Evolutionary conservation across 1,140 invertebrate species (phyloP), one percentile per base, ranked within the genome.

Genomic region (Drosophila pseudoobscura): DNA sequence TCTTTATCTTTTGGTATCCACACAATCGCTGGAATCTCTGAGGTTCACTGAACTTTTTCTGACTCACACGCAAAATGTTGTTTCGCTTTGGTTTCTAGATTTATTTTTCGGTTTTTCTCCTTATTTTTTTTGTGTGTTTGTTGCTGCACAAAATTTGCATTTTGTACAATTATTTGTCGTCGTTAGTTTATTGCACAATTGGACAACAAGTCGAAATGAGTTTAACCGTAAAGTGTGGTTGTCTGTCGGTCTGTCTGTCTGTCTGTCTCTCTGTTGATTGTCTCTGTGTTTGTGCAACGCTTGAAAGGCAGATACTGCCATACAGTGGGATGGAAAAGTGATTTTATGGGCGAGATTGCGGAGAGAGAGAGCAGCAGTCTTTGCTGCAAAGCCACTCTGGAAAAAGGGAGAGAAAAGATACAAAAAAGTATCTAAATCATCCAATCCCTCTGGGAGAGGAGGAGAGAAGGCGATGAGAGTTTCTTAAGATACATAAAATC

Each of bases 121-220:
- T 20, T 29, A 49, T 31, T 31, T 9, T 35, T 20, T 41, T 15
- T 17, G 17, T 75, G 39, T 49, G 45, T 45, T 51, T 71, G 35
- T 53, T 29, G 46, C 45, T 62, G 22, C 39, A 47, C 31, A 47
- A 85, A 77, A 84, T 84, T 85, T 80, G 63, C 77, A 84, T 84
- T 75, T 84, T 65, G 59, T 52, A 59, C 78, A 80, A 69, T 75
- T 76, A 72, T 76, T 80, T 68, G 72, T 55, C 66, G 61, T 57
- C 79, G 80, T 77, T 68, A 49, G 71, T 76, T 73, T 75, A 83
- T 84, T 80, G 80, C 68, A 64, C 80, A 84, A 84, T 77, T 69
- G 66, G 63, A 85, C 71, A 80, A 75, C 79, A 83, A 83, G 80
- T 84, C 72, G 35, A 59, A 83, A 75, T 85, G 70, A 71, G 71